Conservation (phyloP, 2,888 invertebrate species). For the Shargacucullia verbasci region DNA sequence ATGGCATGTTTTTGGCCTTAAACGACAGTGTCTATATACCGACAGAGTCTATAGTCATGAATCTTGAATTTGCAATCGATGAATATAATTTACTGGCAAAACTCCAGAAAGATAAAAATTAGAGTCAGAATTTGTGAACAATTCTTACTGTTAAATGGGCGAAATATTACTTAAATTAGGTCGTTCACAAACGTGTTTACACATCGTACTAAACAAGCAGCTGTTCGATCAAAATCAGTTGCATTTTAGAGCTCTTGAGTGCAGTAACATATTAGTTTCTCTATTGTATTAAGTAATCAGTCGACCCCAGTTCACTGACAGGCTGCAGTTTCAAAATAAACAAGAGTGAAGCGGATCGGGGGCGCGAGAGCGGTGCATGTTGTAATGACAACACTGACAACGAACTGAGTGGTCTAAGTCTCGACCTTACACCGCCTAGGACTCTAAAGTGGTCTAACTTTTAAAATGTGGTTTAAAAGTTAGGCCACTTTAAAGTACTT, state of each 20-base stretch:
- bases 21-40: too few species aligned
- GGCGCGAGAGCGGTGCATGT: conserved; percentile 1
- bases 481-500: too few species aligned
- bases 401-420: not conserved
- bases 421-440: too few species aligned
- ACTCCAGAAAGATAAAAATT: too few species aligned
- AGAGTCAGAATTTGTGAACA: too few species aligned
- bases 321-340: conserved; percentile 2
- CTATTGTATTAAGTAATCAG: conserved; percentile 13
- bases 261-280: conserved; percentile 11
- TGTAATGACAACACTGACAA: conserved; percentile 4
- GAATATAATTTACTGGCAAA: too few species aligned
- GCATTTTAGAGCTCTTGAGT: conserved; percentile 1
- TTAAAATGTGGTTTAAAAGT: too few species aligned
- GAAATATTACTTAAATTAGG: conserved; percentile 25
- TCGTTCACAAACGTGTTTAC: conserved; percentile 7
- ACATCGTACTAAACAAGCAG: not conserved
- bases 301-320: conserved; percentile 23
- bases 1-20: too few species aligned
- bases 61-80: too few species aligned
- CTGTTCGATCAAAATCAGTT: conserved; percentile 30
- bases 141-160: too few species aligned
- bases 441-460: too few species aligned
- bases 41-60: too few species aligned
- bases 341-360: conserved; percentile 1